A percentile compares a stretch with the other conserved stretches of the same genome.
Evolutionary conservation across 2,888 invertebrate species (phyloP).

Genomic region (Tipula helvola): DNA sequence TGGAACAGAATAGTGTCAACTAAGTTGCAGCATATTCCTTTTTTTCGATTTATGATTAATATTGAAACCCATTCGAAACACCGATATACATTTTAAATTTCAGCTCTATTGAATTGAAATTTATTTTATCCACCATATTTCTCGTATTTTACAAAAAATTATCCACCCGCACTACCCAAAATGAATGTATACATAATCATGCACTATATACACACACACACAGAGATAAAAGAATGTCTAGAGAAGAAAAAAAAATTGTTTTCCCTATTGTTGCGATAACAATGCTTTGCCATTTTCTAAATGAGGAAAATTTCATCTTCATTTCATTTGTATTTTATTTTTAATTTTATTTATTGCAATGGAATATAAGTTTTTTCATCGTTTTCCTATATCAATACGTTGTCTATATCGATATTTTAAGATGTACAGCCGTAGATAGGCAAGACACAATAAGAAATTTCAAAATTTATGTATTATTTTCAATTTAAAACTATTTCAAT

Average conservation of each 20-base stretch:
- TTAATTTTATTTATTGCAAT: neutral
- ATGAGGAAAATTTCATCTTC: neutral
- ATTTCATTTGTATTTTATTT: neutral
- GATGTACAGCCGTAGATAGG: neutral
- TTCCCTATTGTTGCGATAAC: neutral
- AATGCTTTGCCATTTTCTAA: neutral
- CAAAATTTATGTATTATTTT: neutral
- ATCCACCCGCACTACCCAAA: neutral
- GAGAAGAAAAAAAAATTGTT: neutral
- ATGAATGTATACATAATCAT: neutral
- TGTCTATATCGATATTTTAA: neutral
- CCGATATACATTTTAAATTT: too few relatives aligned
- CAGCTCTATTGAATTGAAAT: too few relatives aligned
- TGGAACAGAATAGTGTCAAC: too few relatives aligned
- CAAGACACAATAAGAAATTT: neutral
- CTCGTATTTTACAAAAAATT: neutral
- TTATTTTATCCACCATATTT: too few relatives aligned
- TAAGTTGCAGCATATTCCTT: too few relatives aligned
- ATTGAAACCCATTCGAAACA: too few relatives aligned
- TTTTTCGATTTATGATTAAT: too few relatives aligned
- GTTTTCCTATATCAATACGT: neutral
- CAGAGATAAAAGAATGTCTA: neutral
- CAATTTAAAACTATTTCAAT: neutral
- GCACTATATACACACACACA: neutral
- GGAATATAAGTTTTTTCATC: neutral